Evolutionary conservation across 2,888 invertebrate genomes (phyloP), one percentile per base, ranked within the genome.

Genomic region (Podotricha telesiphe): DNA sequence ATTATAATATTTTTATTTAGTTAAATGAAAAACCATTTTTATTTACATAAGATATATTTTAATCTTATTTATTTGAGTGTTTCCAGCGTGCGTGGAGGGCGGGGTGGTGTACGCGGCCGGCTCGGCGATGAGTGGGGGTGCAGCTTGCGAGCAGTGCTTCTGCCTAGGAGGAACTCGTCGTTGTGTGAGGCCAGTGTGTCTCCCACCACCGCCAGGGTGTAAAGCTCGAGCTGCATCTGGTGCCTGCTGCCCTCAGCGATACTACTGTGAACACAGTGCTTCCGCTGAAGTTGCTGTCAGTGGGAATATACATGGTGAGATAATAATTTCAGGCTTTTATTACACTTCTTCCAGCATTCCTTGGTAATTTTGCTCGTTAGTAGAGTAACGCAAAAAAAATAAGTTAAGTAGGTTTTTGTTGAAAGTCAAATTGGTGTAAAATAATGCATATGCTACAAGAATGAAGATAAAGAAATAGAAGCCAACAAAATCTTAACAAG

Each of bases 81-180:
- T 87, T 82, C 82, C 91, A 95, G 96, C 95, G 76, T 96, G 96
- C 85, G 89, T 95, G 79, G 93, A 94, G 76, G 95, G 95, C 76
- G 96, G 96, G 42, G 95, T 95, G 34, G 90, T 95, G 76, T 97
- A 95, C 87, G 95, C 95, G 19, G 95, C 96, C 59, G 97, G 97
- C 2, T 97, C 97, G 6, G 97, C 98, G 8, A 96, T 98, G 96
- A 94, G 95, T 75, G 95, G 96, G 5, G 94, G 95, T 19, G 94
- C 95, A 71, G 94, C 95, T n/a, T 98, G 98, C 89, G 96, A 97
- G 86, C 96, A 96, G 86, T 98, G 98, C 89, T 98, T 96, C 90
- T 98, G 98, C 83, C 95, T 96, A 77, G 91, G 94, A 40, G 96
- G 96, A 5, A 91, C 91, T 64, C 94, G 96, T 77, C 94, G 95